Evolutionary conservation across 1,140 invertebrate species (phyloP).

Genomic region (Polypedilum pembai): DNA sequence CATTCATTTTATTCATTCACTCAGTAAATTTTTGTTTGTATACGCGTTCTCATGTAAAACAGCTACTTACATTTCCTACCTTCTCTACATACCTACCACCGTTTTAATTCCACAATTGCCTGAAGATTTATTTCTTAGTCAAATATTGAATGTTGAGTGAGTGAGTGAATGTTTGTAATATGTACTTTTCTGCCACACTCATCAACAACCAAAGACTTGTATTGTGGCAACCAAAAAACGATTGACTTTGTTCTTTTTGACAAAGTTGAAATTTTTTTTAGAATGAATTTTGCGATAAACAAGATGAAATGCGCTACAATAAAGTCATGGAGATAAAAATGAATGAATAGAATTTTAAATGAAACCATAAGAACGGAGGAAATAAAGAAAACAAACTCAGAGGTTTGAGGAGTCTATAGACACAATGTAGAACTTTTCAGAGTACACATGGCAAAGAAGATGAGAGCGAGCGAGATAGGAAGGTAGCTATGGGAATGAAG

Average conservation of each 20-base stretch:
- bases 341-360: too few relatives aligned
- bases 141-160: conserved; percentile 3
- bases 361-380: too few relatives aligned
- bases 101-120: too few relatives aligned
- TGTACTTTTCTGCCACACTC: conserved; percentile 6
- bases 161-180: not conserved
- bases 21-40: not conserved
- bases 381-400: too few relatives aligned
- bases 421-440: too few relatives aligned
- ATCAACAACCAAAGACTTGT: not conserved
- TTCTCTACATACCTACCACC: too few relatives aligned
- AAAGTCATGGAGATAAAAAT: too few relatives aligned
- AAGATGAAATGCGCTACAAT: too few relatives aligned
- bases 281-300: too few relatives aligned
- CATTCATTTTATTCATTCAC: not conserved
- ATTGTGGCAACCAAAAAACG: not conserved
- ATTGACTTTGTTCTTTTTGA: not conserved
- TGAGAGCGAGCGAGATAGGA: not conserved
- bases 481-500: not conserved
- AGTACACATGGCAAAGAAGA: not conserved
- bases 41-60: not conserved
- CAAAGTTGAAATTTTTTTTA: too few relatives aligned
- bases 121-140: not conserved
- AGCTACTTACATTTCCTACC: not conserved
- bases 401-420: too few relatives aligned